phyloP scores from a whole-genome alignment of 2,797 vertebrate species.

The Vultur gryphus region DNA sequence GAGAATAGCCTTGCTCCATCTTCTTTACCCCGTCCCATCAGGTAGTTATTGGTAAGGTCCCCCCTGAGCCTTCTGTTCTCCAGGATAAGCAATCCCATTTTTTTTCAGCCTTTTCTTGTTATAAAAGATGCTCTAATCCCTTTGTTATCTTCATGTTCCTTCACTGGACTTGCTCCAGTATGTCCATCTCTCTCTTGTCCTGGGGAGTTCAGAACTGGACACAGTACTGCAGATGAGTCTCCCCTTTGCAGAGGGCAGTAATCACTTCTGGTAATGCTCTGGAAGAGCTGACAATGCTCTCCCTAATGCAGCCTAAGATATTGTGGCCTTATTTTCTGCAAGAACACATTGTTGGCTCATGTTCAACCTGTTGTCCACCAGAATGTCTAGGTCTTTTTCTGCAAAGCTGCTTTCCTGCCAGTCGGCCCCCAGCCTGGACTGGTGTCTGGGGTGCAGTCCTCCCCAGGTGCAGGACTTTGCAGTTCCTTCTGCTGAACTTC shows the following conservation, averaged over 20 bases:
- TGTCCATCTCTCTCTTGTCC: not conserved
- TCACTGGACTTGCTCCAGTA: not conserved
- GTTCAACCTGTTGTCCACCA: not conserved
- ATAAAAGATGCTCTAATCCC: not conserved
- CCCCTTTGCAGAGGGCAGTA: not conserved
- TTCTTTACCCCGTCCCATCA: not conserved
- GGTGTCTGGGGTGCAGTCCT: no score
- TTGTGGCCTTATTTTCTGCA: not conserved
- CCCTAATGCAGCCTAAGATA: not conserved
- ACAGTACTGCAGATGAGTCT: not conserved
- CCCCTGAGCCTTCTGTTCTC: not conserved
- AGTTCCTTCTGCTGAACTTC: not conserved
- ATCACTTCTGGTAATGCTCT: not conserved
- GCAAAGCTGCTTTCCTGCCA: not conserved
- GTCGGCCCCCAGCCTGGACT: not conserved
- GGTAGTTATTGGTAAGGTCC: not conserved
- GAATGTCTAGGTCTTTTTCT: not conserved
- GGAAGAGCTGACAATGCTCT: not conserved
- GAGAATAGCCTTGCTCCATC: not conserved
- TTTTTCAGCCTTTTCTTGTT: not conserved
- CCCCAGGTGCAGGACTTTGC: fast-evolving
- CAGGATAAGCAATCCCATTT: not conserved
- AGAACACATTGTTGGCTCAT: not conserved
- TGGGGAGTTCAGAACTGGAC: not conserved
- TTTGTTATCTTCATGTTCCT: not conserved